A percentile compares a stretch with the other conserved stretches of the same genome.
These are phyloP conservation scores for Chrysopilus asiliformis DNA, from an alignment of 2,888 invertebrate genomes.

Conservation along the genomic window DNA sequence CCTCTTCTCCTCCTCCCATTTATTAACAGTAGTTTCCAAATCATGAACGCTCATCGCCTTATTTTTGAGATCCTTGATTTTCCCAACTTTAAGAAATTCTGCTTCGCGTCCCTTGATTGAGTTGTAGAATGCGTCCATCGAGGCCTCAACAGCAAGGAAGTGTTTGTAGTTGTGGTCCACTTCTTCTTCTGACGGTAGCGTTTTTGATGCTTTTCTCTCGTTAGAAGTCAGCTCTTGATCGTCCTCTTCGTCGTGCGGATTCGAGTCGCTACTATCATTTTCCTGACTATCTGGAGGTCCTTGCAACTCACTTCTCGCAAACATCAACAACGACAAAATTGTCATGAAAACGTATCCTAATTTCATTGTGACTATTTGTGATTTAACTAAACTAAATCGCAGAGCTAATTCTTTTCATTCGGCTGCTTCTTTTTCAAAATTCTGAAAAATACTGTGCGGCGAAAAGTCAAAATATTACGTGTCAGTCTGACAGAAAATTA, in stretches of 20 bases:
- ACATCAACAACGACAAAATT: neutral
- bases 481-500: too few relatives aligned
- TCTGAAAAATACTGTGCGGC: too few relatives aligned
- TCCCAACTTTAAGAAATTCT: slow-evolving; percentile 13
- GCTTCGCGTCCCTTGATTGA: too few relatives aligned
- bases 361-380: too few relatives aligned
- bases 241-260: slow-evolving; percentile 3
- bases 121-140: slow-evolving; percentile 19
- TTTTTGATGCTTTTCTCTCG: slow-evolving; percentile 17
- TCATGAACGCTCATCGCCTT: slow-evolving; percentile 21
- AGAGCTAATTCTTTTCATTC: too few relatives aligned
- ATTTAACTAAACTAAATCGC: too few relatives aligned
- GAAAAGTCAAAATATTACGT: too few relatives aligned
- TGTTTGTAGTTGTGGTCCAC: slow-evolving; percentile 20
- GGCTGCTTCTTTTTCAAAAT: too few relatives aligned
- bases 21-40: slow-evolving; percentile 17
- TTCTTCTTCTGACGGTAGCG: slow-evolving; percentile 32
- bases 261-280: slow-evolving; percentile 5
- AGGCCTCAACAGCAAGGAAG: neutral
- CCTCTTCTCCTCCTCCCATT: slow-evolving; percentile 35
- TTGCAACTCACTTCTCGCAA: slow-evolving; percentile 9
- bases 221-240: slow-evolving; percentile 11
- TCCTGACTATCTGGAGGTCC: too few relatives aligned
- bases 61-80: slow-evolving; percentile 20
- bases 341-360: too few relatives aligned